phyloP scores from a whole-genome alignment of 1,140 invertebrate genomes.

The Scaptodrosophila lebanonensis region DNA sequence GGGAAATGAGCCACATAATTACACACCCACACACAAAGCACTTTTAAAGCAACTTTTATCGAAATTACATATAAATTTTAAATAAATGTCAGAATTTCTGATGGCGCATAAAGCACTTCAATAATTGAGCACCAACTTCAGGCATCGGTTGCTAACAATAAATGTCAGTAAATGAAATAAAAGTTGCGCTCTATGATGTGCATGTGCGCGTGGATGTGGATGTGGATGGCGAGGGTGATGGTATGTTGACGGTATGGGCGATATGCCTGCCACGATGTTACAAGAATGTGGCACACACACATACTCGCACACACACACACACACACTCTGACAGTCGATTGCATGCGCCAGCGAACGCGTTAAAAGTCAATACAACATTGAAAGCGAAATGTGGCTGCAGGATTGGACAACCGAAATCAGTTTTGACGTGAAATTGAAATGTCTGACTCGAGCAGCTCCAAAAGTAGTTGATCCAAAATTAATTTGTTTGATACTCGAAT shows the following conservation, averaged over 20 bases:
- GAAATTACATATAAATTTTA: constrained; percentile 71
- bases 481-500: constrained; percentile 63
- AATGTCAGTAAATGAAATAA: constrained; percentile 50
- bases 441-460: constrained; percentile 41
- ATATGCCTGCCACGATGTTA: no score
- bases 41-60: constrained; percentile 20
- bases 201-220: not conserved
- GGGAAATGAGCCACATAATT: constrained; percentile 33
- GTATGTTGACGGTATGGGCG: no score
- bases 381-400: constrained; percentile 22
- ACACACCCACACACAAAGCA: constrained; percentile 5
- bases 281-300: no score
- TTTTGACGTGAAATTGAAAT: constrained; percentile 69
- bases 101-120: constrained; percentile 39
- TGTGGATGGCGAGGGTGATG: no score
- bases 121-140: constrained; percentile 45
- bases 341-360: constrained; percentile 32
- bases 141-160: constrained; percentile 30
- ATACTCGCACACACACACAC: constrained; percentile 17
- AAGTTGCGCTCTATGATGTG: constrained; percentile 7
- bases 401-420: constrained; percentile 45
- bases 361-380: constrained; percentile 54
- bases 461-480: constrained; percentile 44
- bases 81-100: constrained; percentile 54
- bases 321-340: constrained; percentile 30